phyloP scores from a whole-genome alignment of 2,888 invertebrate species.

The Conchocele bisecta region DNA sequence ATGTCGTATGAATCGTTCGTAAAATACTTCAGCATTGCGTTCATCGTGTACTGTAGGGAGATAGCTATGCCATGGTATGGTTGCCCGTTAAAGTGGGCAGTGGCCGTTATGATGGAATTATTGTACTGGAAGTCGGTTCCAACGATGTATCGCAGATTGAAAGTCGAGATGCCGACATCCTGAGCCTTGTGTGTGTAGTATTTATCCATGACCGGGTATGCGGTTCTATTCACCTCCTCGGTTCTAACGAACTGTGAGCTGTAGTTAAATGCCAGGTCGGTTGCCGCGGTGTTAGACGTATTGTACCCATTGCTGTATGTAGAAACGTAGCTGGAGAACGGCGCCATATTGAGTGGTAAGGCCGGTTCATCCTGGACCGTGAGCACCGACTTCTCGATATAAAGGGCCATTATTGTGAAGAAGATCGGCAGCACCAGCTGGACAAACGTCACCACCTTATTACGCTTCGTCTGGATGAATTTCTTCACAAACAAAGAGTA shows the following conservation, averaged over 20 bases:
- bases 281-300: conserved; percentile 6
- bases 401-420: conserved; percentile 86
- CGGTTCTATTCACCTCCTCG: conserved; percentile 18
- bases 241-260: conserved; percentile 19
- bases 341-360: conserved; percentile 85
- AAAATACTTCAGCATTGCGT: conserved; percentile 61
- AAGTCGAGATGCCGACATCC: conserved; percentile 74
- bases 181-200: conserved; percentile 63
- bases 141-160: conserved; percentile 79
- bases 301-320: conserved; percentile 51
- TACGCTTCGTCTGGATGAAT: conserved; percentile 86
- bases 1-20: conserved; percentile 46
- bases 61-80: conserved; percentile 89
- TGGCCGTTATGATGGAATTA: conserved; percentile 33
- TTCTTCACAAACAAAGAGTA: conserved; percentile 88
- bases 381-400: conserved; percentile 85
- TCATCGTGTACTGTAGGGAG: conserved; percentile 84
- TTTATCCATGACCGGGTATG: conserved; percentile 39
- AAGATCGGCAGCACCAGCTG: conserved; percentile 87
- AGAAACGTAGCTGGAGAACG: conserved; percentile 53
- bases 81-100: conserved; percentile 91
- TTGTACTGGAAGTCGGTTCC: conserved; percentile 82
- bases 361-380: conserved; percentile 84
- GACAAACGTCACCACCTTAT: conserved; percentile 85
- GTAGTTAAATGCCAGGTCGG: conserved; percentile 25